Base-by-base conservation (phyloP, 2,888 invertebrate species). In the Ditula angustiorana region DNA sequence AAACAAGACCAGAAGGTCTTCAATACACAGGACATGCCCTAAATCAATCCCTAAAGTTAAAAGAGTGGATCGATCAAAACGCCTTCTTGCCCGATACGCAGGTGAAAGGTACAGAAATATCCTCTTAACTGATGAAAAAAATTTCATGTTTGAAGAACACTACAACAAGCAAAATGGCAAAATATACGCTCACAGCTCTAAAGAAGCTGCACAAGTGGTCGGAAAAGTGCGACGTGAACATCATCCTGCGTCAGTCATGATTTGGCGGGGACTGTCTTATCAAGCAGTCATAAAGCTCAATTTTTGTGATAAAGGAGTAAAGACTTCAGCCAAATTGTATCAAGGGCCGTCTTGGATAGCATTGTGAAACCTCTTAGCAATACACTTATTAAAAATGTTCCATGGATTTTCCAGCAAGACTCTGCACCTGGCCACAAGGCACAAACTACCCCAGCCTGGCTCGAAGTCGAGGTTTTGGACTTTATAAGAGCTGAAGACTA, bases 1-100 rank as follows among this genome's bases (percentile, higher is more conserved):
- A 67, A 67, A 67, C 33, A 67, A 58, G 58, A 65, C n/a, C n/a
- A n/a, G n/a, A n/a, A n/a, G n/a, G 63, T 58, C 46, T 37, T 49
- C 52, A 66, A 67, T 66, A 66, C 59, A 63, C 61, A 66, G 60
- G 57, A 57, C 53, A 63, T 60, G 37, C 44, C 35, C 49, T 66
- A 35, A 46, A 52, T 61, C 47, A 64, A 58, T 66, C 53, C 33
- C 49, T 66, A 61, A 59, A 59, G 24, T 35, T 30, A 55, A 65
- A 65, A 69, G 28, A 47, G 47, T 46, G 13, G 58, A 37, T 28
- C 46, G 41, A 57, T 58, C 37, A 37, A 56, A 52, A 28, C 3
- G 19, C 56, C 56, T 56, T 2, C 28, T 56, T 19, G 44, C 30
- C 13, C 30, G 30, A 28, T 56, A 56, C 28, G 44, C 56, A 26